These are phyloP conservation scores for Cichladusa arquata DNA, from an alignment of 2,113 vertebrate species.

Conservation along the genomic window DNA sequence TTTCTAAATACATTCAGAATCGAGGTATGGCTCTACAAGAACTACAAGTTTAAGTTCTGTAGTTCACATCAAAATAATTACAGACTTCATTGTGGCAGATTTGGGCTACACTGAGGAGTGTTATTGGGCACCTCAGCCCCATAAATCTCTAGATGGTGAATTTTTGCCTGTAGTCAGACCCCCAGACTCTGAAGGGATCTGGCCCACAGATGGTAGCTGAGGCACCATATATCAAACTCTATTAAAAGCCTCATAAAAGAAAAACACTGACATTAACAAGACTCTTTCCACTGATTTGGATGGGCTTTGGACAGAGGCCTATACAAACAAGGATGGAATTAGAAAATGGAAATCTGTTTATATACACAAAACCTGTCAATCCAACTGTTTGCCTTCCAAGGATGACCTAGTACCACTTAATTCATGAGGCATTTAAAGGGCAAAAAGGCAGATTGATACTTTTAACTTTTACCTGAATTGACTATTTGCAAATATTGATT, in stretches of 20 bases:
- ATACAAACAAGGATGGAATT: not conserved
- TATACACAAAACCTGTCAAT: not conserved
- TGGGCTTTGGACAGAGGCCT: not conserved
- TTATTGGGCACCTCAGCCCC: not conserved
- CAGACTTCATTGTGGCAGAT: not conserved
- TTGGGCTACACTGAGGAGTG: not conserved
- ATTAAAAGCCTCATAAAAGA: not conserved
- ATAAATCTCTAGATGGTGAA: not conserved
- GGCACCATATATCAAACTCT: not conserved
- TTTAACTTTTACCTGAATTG: not conserved
- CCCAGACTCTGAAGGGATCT: not conserved
- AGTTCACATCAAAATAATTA: not conserved
- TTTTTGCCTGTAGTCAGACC: not conserved
- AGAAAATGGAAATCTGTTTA: not conserved
- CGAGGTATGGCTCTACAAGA: not conserved
- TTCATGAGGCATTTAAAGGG: not conserved
- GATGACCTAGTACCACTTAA: not conserved
- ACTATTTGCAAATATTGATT: not conserved
- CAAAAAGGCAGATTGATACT: not conserved
- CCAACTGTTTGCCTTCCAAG: not conserved
- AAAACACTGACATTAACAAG: constrained; percentile 4
- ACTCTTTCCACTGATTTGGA: not conserved
- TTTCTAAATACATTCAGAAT: not conserved
- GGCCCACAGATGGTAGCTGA: not conserved
- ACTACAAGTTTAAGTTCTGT: not conserved